phyloP scores from a whole-genome alignment of 2,113 vertebrate species.

The Tursiops truncatus region DNA sequence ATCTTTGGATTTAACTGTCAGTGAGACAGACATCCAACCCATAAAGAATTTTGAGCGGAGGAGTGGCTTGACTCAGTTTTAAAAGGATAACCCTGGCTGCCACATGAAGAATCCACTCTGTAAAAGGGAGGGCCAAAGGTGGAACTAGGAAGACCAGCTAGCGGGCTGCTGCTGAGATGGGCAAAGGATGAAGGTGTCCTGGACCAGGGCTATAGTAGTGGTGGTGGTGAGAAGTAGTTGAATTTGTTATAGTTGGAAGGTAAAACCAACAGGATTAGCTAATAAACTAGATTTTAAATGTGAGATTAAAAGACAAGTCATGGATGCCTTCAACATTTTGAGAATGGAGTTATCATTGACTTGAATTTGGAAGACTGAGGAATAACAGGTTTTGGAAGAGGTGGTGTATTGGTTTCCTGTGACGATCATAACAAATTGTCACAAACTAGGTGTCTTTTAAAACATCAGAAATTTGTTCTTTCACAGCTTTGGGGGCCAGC shows the following conservation, averaged over 20 bases:
- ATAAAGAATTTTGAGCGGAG: background rate
- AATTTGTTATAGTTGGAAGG: background rate
- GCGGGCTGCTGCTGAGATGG: background rate
- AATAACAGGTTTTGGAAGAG: background rate
- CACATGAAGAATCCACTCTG: background rate
- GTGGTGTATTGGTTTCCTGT: background rate
- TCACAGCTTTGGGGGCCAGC: background rate
- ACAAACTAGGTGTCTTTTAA: background rate
- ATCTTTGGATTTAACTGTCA: background rate
- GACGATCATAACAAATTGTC: background rate
- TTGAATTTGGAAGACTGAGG: background rate
- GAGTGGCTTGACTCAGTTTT: background rate
- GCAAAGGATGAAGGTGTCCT: background rate
- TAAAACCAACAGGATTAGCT: background rate
- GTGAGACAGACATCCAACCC: background rate
- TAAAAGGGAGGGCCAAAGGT: background rate
- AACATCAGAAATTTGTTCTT: background rate
- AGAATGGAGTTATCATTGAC: background rate
- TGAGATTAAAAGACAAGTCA: background rate
- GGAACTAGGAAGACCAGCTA: background rate
- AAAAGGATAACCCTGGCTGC: background rate
- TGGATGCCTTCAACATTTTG: background rate
- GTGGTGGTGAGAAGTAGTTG: background rate
- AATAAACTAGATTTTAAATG: background rate
- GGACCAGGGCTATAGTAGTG: rapidly evolving